These are phyloP conservation scores for Alligator mississippiensis DNA, from an alignment of 2,113 vertebrate species.

Conservation along the genomic window DNA sequence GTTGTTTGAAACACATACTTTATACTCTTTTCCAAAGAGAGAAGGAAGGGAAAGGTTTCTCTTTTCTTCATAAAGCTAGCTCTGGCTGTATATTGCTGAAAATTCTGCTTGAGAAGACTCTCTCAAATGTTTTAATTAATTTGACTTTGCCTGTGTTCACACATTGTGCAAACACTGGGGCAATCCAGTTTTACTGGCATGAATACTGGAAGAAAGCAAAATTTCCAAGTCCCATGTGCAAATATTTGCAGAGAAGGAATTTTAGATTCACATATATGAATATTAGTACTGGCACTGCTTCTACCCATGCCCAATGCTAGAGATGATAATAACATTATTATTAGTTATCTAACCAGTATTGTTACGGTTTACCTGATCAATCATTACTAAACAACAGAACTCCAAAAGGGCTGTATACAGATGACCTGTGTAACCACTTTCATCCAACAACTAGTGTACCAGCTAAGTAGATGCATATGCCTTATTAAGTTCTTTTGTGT, in stretches of 20 bases:
- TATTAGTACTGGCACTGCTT: accelerated
- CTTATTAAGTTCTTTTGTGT: neutral
- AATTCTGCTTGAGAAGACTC: neutral
- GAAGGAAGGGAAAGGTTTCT: slow-evolving; percentile 21
- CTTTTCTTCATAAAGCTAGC: slow-evolving; percentile 25
- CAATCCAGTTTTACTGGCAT: neutral
- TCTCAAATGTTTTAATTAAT: neutral
- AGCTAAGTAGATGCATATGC: no score
- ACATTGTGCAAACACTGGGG: neutral
- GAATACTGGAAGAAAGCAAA: neutral
- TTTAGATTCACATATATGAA: neutral
- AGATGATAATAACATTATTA: neutral
- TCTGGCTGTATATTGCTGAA: slow-evolving; percentile 18
- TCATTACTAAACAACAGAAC: neutral
- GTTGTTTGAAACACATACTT: slow-evolving; percentile 58
- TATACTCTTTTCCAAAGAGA: neutral
- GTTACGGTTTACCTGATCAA: neutral
- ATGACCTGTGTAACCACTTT: neutral
- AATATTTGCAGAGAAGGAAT: neutral
- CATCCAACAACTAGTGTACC: neutral
- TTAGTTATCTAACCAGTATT: no score
- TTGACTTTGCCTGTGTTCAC: neutral
- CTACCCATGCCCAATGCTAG: neutral
- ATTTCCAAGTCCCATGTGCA: neutral
- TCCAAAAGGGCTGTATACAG: neutral